A percentile compares a stretch with the other conserved stretches of the same genome.
These are phyloP conservation scores for Pseudococcus viburni DNA, from an alignment of 2,888 invertebrate species.

Conservation along the genomic window DNA sequence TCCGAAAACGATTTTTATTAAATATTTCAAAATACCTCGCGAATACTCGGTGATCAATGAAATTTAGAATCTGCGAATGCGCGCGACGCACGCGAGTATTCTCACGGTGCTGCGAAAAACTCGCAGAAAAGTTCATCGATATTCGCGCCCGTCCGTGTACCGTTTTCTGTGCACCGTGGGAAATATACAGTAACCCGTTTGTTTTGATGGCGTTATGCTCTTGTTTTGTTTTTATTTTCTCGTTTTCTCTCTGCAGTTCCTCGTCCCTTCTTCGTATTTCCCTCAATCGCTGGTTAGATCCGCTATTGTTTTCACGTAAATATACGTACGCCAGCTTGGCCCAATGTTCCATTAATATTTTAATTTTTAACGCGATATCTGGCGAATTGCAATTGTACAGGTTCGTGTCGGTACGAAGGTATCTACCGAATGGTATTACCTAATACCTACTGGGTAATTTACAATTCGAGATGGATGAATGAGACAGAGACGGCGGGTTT, in stretches of 20 bases:
- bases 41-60: constrained; percentile 15
- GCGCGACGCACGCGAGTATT: not conserved
- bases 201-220: not conserved
- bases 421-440: no score
- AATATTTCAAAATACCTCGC: not conserved
- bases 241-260: not conserved
- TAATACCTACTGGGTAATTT: no score
- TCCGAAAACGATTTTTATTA: not conserved
- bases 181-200: not conserved
- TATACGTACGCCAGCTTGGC: no score
- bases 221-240: not conserved
- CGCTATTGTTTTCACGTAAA: no score
- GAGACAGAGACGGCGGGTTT: no score
- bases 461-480: no score
- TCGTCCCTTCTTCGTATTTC: not conserved
- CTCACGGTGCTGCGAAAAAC: not conserved
- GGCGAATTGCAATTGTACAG: no score
- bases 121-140: constrained; percentile 5
- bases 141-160: not conserved
- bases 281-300: no score
- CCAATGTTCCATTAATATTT: no score
- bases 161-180: not conserved
- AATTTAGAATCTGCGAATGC: constrained; percentile 21
- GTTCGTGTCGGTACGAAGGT: no score
- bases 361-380: no score